These are phyloP conservation scores for Coryphaenoides rupestris DNA, from an alignment of 2,113 vertebrate genomes.

Conservation along the genomic window DNA sequence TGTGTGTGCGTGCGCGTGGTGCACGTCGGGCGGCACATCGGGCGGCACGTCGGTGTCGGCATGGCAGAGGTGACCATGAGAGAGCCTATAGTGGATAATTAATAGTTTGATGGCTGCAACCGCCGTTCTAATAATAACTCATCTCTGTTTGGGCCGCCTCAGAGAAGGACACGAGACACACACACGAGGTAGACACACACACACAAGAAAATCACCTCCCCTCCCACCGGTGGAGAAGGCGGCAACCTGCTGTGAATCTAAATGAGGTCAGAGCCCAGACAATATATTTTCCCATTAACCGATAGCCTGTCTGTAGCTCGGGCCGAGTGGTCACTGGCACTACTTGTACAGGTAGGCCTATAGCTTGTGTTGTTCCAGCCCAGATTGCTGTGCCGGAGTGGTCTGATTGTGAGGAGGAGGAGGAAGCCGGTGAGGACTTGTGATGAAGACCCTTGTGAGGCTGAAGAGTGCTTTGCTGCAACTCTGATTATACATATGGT, in stretches of 20 bases:
- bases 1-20: constrained; percentile 4
- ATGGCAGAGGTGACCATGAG: constrained; percentile 31
- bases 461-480: too few species aligned
- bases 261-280: constrained; percentile 58
- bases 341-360: constrained; percentile 16
- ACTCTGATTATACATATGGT: too few species aligned
- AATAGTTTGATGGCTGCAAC: constrained; percentile 49
- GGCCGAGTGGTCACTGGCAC: constrained; percentile 47
- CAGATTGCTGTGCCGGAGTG: constrained; percentile 37
- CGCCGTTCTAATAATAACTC: constrained; percentile 38
- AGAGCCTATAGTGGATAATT: constrained; percentile 38
- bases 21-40: neutral
- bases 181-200: neutral
- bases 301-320: constrained; percentile 53
- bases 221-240: constrained; percentile 22
- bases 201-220: constrained; percentile 1
- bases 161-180: constrained; percentile 29
- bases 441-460: too few species aligned
- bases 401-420: too few species aligned
- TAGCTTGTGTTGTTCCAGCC: constrained; percentile 30
- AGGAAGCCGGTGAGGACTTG: too few species aligned
- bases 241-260: constrained; percentile 52
- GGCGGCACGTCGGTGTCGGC: neutral
- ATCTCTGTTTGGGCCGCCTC: constrained; percentile 40
- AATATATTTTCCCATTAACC: constrained; percentile 57